Conservation (phyloP, 2,888 invertebrate species). For the Eupithecia insigniata region DNA sequence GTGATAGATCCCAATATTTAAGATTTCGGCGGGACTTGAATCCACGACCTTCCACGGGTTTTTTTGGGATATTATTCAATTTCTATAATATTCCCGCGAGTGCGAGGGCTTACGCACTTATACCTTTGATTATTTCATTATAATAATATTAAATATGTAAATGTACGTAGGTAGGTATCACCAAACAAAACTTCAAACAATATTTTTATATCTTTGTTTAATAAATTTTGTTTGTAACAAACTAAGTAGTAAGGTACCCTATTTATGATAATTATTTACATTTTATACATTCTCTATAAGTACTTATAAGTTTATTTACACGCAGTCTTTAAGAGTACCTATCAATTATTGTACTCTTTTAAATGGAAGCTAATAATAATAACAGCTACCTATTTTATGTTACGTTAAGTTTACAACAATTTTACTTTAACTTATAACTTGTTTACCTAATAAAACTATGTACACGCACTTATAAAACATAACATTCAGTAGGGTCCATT, state of each 20-base stretch:
- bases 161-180: too few relatives aligned
- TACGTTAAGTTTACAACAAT: not conserved
- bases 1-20: too few relatives aligned
- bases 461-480: slow-evolving; percentile 23
- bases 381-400: not conserved
- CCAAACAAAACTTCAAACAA: not conserved
- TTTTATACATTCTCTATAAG: slow-evolving; percentile 52
- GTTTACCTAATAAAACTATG: slow-evolving; percentile 23
- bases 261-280: slow-evolving; percentile 32
- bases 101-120: too few relatives aligned
- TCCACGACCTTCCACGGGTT: too few relatives aligned
- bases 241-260: slow-evolving; percentile 14
- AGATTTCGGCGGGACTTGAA: too few relatives aligned
- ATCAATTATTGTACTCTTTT: slow-evolving; percentile 43
- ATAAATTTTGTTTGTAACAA: slow-evolving; percentile 28
- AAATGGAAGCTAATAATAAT: slow-evolving; percentile 15
- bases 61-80: too few relatives aligned
- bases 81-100: too few relatives aligned
- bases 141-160: too few relatives aligned
- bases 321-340: slow-evolving; percentile 62
- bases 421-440: not conserved
- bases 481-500: slow-evolving; percentile 80
- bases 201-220: slow-evolving; percentile 19
- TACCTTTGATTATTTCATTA: too few relatives aligned
- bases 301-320: slow-evolving; percentile 53